Evolutionary conservation across 2,113 vertebrate species (phyloP), one percentile per base, ranked within the genome.

Genomic region (Brachirus orientalis): DNA sequence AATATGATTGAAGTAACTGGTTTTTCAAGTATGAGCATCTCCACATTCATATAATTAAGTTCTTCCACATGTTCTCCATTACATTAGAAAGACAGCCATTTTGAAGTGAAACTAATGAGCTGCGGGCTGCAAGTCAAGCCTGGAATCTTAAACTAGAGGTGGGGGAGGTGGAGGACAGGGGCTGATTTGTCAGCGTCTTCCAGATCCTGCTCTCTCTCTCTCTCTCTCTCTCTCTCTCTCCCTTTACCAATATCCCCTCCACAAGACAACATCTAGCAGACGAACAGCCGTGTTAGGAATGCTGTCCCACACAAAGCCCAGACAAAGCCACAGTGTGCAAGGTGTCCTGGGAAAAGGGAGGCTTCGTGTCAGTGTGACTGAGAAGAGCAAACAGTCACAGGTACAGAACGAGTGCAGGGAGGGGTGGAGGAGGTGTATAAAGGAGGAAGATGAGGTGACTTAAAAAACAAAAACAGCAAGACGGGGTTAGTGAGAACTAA

Each of bases 61-160:
- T 80, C 75, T 59, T 58, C 82, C 86, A 87, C 67, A 58, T 90
- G 88, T 80, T 89, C 66, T 61, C 77, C 83, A 88, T 90, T 90
- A 87, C 60, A 80, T 77, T 78, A 86, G 80, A 38, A 67, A 52
- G 80, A 72, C 79, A 28, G 88, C 83, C 90, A 90, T 91, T 87
- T 89, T 90, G 81, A 72, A 81, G 72, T 68, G 60, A 66, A 79
- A 81, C 82, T 86, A 89, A 89, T 81, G 79, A 83, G 80, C 80
- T 72, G 72, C 14, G 14, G 79, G 65, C 83, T 69, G 53, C 10
- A 28, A 77, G 53, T 62, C 19, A 19, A 70, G 84, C 51, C 62
- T 68, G 63, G 84, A 79, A 86, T 84, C 64, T 75, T 77, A 64
- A 87, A 84, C 71, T 64, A 37, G 69, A 71, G 57, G 62, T 50